phyloP scores from a whole-genome alignment of 2,797 vertebrate species.

The Ctenopoma kingsleyae region DNA sequence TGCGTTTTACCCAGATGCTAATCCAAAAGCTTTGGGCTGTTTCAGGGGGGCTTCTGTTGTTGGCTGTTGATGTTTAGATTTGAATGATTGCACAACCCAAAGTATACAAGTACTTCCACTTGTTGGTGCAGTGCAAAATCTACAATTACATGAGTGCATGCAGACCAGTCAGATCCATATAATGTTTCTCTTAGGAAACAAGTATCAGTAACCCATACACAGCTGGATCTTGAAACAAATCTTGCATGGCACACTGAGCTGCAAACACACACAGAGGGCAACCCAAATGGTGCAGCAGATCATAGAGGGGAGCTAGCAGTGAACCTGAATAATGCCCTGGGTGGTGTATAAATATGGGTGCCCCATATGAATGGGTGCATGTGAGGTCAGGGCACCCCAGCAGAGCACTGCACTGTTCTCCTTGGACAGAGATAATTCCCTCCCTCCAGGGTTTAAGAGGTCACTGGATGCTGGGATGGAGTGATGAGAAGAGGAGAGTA shows the following conservation, averaged over 20 bases:
- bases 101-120: neutral
- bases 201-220: slow-evolving; percentile 32
- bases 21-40: slow-evolving; percentile 23
- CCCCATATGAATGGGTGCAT: slow-evolving; percentile 54
- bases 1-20: slow-evolving; percentile 46
- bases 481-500: slow-evolving; percentile 59
- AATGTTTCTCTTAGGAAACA: slow-evolving; percentile 14
- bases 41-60: slow-evolving; percentile 8
- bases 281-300: slow-evolving; percentile 41
- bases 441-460: slow-evolving; percentile 68
- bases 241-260: slow-evolving; percentile 13
- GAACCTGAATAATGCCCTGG: slow-evolving; percentile 48
- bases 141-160: neutral
- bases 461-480: slow-evolving; percentile 66
- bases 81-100: slow-evolving; percentile 31
- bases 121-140: slow-evolving; percentile 16
- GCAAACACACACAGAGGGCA: slow-evolving; percentile 26
- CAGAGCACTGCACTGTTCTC: slow-evolving; percentile 64
- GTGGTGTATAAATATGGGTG: slow-evolving; percentile 64
- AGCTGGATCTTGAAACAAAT: slow-evolving; percentile 37
- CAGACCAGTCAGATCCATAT: neutral
- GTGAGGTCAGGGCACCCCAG: slow-evolving; percentile 56
- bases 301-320: slow-evolving; percentile 43
- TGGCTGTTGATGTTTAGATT: slow-evolving; percentile 44
- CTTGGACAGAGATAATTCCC: slow-evolving; percentile 77